Base-by-base conservation (phyloP, 1,140 invertebrate genomes). In the Pachypeltis micranthus region DNA sequence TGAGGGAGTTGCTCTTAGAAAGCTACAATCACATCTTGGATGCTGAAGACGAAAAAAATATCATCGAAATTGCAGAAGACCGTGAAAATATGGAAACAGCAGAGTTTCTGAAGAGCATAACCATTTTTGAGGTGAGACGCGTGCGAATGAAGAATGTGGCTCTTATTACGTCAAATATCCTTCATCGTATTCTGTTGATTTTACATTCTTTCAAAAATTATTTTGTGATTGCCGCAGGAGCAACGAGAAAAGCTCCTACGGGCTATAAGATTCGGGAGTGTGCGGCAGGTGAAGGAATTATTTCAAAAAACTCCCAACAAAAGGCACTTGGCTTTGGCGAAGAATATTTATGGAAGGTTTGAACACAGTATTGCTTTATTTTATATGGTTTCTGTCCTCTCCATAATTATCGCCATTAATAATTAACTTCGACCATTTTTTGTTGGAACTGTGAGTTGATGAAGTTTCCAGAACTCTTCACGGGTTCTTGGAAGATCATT, bases 21-120 rank as follows among this genome's bases (percentile, higher is more conserved):
- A 90, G 91, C 1, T 93, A 93, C 70, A 87, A 92, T 71, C 88
- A 91, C 67, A 85, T 93, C 34, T 70, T 90, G n/a, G 88, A 91
- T 67, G 76, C 90, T 0, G 88, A 91, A 66, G 82, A 83, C 26
- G 80, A 80, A 2, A 76, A 79, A 1, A 76, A 81, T 21, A 87
- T 92, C 62, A 71, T 85, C 0, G 82, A 89, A 44, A 79, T 88
- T 12, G 79, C 85, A 0, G 73, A 78, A 0, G 79, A 85, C 64
- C 77, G 85, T 39, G 79, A 82, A 21, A 81, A 85, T 55, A 23
- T 19, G 10, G 75, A 81, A 1, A 78, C 83, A 12, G 78, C 81
- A 0, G 78, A 80, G 23, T 85, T 86, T 69, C 77, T 85, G 10
- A 80, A 82, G 64, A 84, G 79, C 1, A 83, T 85, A 70, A 78